phyloP scores from a whole-genome alignment of 1,140 invertebrate species.

The Pogonomyrmex barbatus region DNA sequence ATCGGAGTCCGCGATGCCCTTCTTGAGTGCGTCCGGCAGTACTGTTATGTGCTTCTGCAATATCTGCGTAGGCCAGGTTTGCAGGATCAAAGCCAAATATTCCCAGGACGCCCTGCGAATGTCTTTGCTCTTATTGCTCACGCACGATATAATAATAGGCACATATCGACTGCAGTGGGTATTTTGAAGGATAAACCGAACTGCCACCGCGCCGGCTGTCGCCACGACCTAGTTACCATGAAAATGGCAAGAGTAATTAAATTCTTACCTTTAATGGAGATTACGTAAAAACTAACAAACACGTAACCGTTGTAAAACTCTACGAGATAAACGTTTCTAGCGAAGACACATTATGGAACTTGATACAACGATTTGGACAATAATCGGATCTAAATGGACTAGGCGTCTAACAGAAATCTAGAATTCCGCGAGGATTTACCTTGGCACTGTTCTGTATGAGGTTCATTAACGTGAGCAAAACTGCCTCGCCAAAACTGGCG shows the following conservation, averaged over 20 bases:
- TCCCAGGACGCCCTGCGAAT: conserved; percentile 94
- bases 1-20: conserved; percentile 97
- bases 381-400: conserved; percentile 21
- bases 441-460: conserved; percentile 98
- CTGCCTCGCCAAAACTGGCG: conserved; percentile 93
- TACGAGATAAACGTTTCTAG: conserved; percentile 32
- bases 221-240: conserved; percentile 91
- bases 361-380: conserved; percentile 10
- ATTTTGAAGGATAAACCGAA: conserved; percentile 96
- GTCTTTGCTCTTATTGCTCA: conserved; percentile 96
- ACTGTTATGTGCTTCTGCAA: conserved; percentile 93
- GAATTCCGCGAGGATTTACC: conserved; percentile 84
- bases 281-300: not conserved
- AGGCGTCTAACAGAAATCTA: not conserved
- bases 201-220: conserved; percentile 94
- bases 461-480: conserved; percentile 94
- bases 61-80: conserved; percentile 93
- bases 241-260: conserved; percentile 52
- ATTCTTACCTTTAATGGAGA: conserved; percentile 6
- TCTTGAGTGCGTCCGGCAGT: conserved; percentile 94
- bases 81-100: conserved; percentile 93
- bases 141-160: conserved; percentile 93
- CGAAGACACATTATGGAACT: conserved; percentile 14
- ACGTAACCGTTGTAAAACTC: not conserved
- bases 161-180: conserved; percentile 94